A percentile compares a stretch with the other conserved stretches of the same genome.
Conservation (phyloP, 2,888 invertebrate genomes). For the Leptinotarsa peninsularis region DNA sequence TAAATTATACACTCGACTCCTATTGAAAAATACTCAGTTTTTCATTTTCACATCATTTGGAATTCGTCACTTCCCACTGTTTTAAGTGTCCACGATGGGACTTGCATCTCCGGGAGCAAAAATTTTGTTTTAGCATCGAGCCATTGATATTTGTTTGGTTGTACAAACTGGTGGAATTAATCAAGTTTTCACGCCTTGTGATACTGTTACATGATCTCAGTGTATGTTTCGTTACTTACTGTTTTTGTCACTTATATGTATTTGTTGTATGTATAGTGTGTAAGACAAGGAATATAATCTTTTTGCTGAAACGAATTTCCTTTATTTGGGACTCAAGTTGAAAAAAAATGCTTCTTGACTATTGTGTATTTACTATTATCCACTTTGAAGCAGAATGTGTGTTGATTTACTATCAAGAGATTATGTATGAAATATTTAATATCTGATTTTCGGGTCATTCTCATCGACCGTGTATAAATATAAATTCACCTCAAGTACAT, state of each 20-base stretch:
- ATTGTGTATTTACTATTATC: too few species aligned
- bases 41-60: background rate
- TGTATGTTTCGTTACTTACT: constrained; percentile 14
- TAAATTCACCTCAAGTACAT: too few species aligned
- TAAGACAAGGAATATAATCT: constrained; percentile 9
- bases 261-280: constrained; percentile 18
- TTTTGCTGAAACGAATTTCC: constrained; percentile 6
- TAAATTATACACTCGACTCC: too few species aligned
- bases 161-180: constrained; percentile 8
- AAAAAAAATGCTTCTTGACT: too few species aligned
- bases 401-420: too few species aligned
- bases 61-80: background rate
- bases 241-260: constrained; percentile 1
- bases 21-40: background rate
- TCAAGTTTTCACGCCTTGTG: constrained; percentile 6
- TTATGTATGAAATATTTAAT: too few species aligned
- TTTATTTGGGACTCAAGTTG: background rate
- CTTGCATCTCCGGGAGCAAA: background rate
- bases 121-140: background rate
- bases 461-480: too few species aligned
- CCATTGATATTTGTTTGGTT: constrained; percentile 11
- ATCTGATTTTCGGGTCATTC: too few species aligned
- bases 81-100: background rate
- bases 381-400: too few species aligned
- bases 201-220: constrained; percentile 21